Evolutionary conservation across 1,140 invertebrate species (phyloP).

Genomic region (Trissolcus basalis): DNA sequence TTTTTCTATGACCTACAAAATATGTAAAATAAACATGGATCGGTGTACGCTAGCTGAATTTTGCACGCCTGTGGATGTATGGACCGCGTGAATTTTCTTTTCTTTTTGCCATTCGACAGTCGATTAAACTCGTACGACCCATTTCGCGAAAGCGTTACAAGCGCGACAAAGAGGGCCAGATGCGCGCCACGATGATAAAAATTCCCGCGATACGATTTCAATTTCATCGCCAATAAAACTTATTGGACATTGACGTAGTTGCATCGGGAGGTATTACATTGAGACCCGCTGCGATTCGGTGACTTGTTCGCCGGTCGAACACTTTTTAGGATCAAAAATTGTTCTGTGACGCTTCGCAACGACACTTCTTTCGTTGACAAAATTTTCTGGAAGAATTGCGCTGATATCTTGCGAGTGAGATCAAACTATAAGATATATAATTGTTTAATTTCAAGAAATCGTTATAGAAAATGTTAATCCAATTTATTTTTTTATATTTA

Average conservation of each 20-base stretch:
- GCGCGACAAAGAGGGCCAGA: slow-evolving; percentile 16
- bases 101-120: slow-evolving; percentile 47
- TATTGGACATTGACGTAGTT: slow-evolving; percentile 41
- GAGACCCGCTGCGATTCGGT: slow-evolving; percentile 4
- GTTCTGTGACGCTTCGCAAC: neutral
- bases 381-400: too few relatives aligned
- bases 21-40: too few relatives aligned
- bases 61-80: slow-evolving; percentile 17
- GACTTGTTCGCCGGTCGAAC: slow-evolving; percentile 9
- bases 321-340: slow-evolving; percentile 30
- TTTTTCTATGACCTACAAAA: too few relatives aligned
- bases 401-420: too few relatives aligned
- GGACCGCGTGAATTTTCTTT: neutral
- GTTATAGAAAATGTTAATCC: too few relatives aligned
- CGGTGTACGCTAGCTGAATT: too few relatives aligned
- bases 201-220: slow-evolving; percentile 46
- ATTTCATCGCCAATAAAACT: slow-evolving; percentile 50
- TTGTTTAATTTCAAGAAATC: too few relatives aligned
- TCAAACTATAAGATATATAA: too few relatives aligned
- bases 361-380: slow-evolving; percentile 8
- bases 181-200: slow-evolving; percentile 24
- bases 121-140: slow-evolving; percentile 51
- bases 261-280: slow-evolving; percentile 26
- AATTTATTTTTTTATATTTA: too few relatives aligned
- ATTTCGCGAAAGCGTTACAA: slow-evolving; percentile 24